A percentile compares a stretch with the other conserved stretches of the same genome.
These are phyloP conservation scores for Papilio helenus DNA, from an alignment of 1,140 invertebrate genomes.

Conservation along the genomic window DNA sequence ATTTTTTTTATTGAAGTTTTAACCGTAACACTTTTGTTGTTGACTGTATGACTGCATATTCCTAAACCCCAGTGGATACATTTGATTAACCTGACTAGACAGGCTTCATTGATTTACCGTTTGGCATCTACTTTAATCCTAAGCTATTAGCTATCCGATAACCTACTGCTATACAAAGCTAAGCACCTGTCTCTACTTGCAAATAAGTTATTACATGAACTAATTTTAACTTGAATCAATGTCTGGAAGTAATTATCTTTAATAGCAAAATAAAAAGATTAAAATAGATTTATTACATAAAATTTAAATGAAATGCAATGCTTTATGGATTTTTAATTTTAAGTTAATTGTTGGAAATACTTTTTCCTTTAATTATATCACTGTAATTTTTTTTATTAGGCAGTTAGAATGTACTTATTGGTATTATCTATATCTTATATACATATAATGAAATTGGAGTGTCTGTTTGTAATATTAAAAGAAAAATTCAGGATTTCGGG, in stretches of 20 bases:
- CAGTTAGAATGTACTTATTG: neutral
- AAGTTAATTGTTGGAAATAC: too few species aligned
- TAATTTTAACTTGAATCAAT: neutral
- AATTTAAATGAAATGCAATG: too few species aligned
- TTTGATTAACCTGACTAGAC: slow-evolving; percentile 83
- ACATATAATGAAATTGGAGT: too few species aligned
- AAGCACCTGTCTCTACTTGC: slow-evolving; percentile 19
- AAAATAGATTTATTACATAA: neutral
- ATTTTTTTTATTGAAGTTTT: neutral
- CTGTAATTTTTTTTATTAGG: too few species aligned
- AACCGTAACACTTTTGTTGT: slow-evolving; percentile 35
- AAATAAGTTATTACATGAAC: neutral
- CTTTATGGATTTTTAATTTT: too few species aligned
- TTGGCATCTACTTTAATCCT: slow-evolving; percentile 79
- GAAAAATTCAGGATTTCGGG: too few species aligned
- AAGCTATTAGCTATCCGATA: slow-evolving; percentile 62
- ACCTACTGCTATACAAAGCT: slow-evolving; percentile 42
- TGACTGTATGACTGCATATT: slow-evolving; percentile 63
- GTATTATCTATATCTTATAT: too few species aligned
- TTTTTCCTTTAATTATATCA: neutral
- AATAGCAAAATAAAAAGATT: too few species aligned
- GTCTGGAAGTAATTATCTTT: too few species aligned
- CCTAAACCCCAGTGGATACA: slow-evolving; percentile 74
- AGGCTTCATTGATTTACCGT: slow-evolving; percentile 81
- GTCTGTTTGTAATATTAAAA: too few species aligned